These are phyloP conservation scores for Ormyrus nitidulus DNA, from an alignment of 2,888 invertebrate genomes.

Conservation along the genomic window DNA sequence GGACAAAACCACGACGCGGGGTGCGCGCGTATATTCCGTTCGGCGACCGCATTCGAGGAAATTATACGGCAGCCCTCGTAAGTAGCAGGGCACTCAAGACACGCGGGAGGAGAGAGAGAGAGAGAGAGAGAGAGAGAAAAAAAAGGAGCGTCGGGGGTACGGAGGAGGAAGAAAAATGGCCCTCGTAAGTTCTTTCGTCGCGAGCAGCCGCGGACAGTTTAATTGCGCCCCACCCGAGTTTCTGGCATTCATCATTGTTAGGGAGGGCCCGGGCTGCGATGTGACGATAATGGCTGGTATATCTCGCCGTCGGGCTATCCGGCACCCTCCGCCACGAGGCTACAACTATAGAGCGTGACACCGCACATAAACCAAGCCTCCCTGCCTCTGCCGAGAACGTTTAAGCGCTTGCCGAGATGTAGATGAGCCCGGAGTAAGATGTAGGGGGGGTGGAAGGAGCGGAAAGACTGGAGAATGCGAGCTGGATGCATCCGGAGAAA, in stretches of 20 bases:
- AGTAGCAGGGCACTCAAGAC: background rate
- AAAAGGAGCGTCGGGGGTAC: background rate
- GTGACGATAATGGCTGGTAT: conserved; percentile 46
- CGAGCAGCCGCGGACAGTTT: conserved; percentile 39
- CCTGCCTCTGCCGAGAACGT: no score
- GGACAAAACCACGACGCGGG: no score
- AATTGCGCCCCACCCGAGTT: conserved; percentile 44
- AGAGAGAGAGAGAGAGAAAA: background rate
- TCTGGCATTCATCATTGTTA: conserved; percentile 52
- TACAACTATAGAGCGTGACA: no score
- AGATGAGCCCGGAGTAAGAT: no score
- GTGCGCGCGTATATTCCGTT: background rate
- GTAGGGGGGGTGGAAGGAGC: no score
- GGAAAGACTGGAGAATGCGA: no score
- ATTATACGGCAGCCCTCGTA: background rate
- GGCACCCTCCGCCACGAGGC: no score
- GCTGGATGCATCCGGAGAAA: no score
- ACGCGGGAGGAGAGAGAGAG: background rate
- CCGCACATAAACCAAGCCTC: no score
- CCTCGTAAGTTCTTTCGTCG: conserved; percentile 38
- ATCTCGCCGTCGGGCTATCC: background rate
- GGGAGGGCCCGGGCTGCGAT: conserved; percentile 1
- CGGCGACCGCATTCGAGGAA: background rate
- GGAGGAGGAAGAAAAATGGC: conserved; percentile 40
- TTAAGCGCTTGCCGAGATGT: no score